These are phyloP conservation scores for Echeneis naucrates DNA, from an alignment of 2,797 vertebrate species.

Conservation along the genomic window DNA sequence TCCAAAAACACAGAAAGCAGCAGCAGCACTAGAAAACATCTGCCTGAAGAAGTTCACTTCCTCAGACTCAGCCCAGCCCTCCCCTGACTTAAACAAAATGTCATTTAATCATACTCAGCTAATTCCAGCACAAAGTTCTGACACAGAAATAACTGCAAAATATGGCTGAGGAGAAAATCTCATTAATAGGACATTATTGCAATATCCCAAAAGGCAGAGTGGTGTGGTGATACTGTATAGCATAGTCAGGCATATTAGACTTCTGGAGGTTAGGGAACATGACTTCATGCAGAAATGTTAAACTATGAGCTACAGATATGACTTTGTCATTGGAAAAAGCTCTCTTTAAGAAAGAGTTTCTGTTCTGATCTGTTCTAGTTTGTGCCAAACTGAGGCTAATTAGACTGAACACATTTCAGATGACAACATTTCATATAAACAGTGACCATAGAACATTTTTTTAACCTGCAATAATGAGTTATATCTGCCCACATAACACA, in stretches of 20 bases:
- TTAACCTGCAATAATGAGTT: not conserved
- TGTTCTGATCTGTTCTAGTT: not conserved
- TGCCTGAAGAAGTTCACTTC: conserved; percentile 21
- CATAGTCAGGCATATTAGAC: not conserved
- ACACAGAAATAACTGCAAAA: not conserved
- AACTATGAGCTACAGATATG: not conserved
- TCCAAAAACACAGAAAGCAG: conserved; percentile 20
- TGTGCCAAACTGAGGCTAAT: not conserved
- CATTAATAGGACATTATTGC: not conserved
- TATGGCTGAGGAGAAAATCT: not conserved
- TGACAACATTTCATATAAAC: too few relatives aligned
- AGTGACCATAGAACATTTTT: too few relatives aligned
- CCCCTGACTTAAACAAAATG: not conserved
- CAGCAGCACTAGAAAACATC: conserved; percentile 46
- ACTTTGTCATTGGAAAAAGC: conserved; percentile 28
- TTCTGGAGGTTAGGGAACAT: not conserved
- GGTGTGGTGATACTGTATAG: not conserved
- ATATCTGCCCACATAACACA: not conserved
- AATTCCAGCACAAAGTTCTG: not conserved
- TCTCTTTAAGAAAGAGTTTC: not conserved
- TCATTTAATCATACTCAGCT: not conserved
- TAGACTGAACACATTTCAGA: not conserved
- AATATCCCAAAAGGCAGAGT: conserved; percentile 1
- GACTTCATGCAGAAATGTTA: conserved; percentile 38
- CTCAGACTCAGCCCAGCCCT: conserved; percentile 5